Evolutionary conservation across 2,888 invertebrate genomes (phyloP), one percentile per base, ranked within the genome.

Genomic region (Macrophya alboannulata): DNA sequence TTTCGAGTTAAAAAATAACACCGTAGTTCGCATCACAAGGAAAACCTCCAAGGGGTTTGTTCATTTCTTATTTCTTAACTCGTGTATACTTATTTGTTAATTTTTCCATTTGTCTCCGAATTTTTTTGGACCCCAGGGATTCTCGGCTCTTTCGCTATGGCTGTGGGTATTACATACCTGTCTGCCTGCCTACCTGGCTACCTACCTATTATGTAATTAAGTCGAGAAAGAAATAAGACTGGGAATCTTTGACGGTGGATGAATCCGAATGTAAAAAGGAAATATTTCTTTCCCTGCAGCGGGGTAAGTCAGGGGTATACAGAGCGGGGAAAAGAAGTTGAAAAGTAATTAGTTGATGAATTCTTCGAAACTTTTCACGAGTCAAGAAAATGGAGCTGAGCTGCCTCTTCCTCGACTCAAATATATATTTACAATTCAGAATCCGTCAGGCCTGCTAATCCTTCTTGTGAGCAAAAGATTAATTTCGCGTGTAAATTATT

Each of bases 401-500:
- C 4, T 1, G 59, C 4, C 5, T 12, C 43, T n/a, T 25, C 10
- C 12, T 31, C n/a, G 62, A n/a, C 82, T 65, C 45, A 43, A 37
- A 21, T 21, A 82, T 21, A 82, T 82, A 82, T 82, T 43, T 65
- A 82, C 65, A 65, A 82, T 82, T 65, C 62, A 43, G 65, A 40
- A 59, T 43, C 45, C 43, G 21, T 37, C n/a, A 37, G 40, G 43
- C 25, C 81, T 45, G 62, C 55, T 82, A 65, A 82, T 82, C 82
- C 43, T 65, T 82, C 82, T 82, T 65, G 43, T 62, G 25, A 65
- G 51, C 65, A 37, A 65, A 82, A 82, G 82, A 82, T 82, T 82
- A 82, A 82, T 82, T 82, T 82, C 65, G 65, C 55, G 59, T 79
- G 82, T 82, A 55, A 82, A 82, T 82, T 82, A 82, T 82, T 82